Evolutionary conservation across 2,113 vertebrate species (phyloP).

Genomic region (Forbesichthys papilliferus): DNA sequence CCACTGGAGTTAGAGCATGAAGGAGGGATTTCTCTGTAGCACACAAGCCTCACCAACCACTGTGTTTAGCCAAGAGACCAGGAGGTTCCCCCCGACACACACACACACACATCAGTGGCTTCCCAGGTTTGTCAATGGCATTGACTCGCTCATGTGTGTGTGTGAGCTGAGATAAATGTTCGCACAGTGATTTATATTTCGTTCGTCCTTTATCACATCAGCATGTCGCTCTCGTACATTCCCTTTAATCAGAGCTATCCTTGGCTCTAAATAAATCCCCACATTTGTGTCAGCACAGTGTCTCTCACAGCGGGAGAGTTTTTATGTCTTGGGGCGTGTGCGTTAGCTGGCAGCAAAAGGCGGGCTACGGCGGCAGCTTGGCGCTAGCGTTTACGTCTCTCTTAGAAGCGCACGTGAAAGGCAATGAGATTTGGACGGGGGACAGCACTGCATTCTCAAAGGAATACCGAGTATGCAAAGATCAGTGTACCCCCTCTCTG

Average conservation of each 20-base stretch:
- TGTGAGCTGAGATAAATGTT: conserved; percentile 15
- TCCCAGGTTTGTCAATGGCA: conserved; percentile 39
- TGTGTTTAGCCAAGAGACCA: conserved; percentile 67
- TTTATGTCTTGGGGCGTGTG: conserved; percentile 47
- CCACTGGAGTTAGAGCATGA: conserved; percentile 50
- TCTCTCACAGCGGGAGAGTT: conserved; percentile 43
- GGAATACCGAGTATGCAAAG: background rate
- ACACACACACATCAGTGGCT: conserved; percentile 14
- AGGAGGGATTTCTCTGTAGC: conserved; percentile 66
- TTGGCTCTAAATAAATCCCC: conserved; percentile 35
- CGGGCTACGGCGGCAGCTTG: conserved; percentile 33
- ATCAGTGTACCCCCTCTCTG: background rate
- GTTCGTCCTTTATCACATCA: background rate
- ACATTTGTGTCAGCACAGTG: conserved; percentile 36
- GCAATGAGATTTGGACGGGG: conserved; percentile 25
- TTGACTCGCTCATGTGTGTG: conserved; percentile 10
- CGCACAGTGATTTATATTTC: background rate
- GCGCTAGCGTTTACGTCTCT: conserved; percentile 39
- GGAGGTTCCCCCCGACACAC: conserved; percentile 25
- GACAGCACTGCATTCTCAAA: conserved; percentile 15
- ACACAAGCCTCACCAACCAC: conserved; percentile 67
- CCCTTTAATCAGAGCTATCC: conserved; percentile 3
- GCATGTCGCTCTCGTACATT: background rate
- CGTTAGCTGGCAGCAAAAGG: conserved; percentile 47
- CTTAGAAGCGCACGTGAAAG: conserved; percentile 38